These are phyloP conservation scores for Gymnocheta viridis DNA, from an alignment of 2,888 invertebrate genomes.

Conservation along the genomic window DNA sequence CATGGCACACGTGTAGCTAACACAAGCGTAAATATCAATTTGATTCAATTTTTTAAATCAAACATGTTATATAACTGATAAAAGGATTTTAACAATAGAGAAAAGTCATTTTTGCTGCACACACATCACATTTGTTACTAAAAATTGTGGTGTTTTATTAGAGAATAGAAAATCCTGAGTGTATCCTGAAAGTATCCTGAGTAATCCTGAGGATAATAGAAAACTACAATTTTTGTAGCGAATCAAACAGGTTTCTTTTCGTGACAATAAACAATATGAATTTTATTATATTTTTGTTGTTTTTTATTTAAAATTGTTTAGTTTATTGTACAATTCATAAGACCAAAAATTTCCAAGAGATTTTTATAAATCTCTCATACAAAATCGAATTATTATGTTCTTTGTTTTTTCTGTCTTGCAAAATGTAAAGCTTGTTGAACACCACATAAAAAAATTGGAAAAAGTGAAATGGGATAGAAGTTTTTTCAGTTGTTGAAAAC, in stretches of 20 bases:
- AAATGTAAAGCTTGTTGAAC: background rate
- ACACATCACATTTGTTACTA: background rate
- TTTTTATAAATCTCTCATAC: background rate
- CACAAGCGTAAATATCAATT: slow-evolving; percentile 7
- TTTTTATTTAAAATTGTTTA: background rate
- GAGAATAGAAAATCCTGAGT: background rate
- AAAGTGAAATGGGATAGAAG: background rate
- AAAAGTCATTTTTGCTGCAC: background rate
- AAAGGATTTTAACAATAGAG: background rate
- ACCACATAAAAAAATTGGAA: too few relatives aligned
- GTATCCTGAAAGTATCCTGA: too few relatives aligned
- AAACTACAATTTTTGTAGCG: background rate
- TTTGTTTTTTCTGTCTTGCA: background rate
- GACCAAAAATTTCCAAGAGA: background rate
- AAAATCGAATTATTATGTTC: background rate
- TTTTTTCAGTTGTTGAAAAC: background rate
- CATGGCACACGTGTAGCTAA: background rate
- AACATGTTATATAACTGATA: background rate
- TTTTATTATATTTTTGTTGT: background rate
- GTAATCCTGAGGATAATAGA: background rate
- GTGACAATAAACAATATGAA: background rate
- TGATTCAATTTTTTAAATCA: background rate
- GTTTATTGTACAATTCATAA: background rate
- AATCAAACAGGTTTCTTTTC: background rate
- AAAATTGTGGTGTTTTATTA: background rate